phyloP scores from a whole-genome alignment of 2,797 vertebrate genomes.

The Myotis findleyi region DNA sequence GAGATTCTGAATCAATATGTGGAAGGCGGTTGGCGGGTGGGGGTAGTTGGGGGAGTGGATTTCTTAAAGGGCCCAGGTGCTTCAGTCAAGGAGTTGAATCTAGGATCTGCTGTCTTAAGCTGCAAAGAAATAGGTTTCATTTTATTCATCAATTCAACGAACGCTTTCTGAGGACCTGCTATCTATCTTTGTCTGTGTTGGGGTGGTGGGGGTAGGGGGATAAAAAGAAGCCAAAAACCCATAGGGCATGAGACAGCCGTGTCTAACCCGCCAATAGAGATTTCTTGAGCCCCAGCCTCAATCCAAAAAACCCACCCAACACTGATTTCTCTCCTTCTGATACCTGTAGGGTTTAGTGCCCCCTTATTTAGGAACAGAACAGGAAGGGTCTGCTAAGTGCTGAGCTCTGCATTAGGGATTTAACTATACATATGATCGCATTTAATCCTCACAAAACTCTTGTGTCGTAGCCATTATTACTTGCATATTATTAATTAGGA shows the following conservation, averaged over 20 bases:
- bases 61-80: neutral
- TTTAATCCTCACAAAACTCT: neutral
- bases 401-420: neutral
- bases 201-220: neutral
- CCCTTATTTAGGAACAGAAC: neutral
- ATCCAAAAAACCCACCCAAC: neutral
- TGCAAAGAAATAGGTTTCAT: conserved; percentile 20
- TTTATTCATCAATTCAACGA: conserved; percentile 38
- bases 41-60: neutral
- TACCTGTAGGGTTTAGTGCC: neutral
- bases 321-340: neutral
- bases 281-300: neutral
- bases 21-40: neutral
- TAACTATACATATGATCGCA: neutral
- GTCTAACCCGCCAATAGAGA: neutral
- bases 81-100: neutral
- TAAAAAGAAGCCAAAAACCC: neutral
- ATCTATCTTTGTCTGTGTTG: conserved; percentile 33
- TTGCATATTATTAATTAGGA: conserved; percentile 37
- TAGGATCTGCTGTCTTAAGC: neutral
- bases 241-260: neutral
- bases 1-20: neutral
- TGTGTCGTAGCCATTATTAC: neutral
- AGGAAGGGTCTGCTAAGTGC: neutral
- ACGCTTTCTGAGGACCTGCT: conserved; percentile 36